Percentiles rank a stretch among this genome's conserved stretches.
Conservation (phyloP, 2,888 invertebrate genomes). For the Dasypogon diadema region DNA sequence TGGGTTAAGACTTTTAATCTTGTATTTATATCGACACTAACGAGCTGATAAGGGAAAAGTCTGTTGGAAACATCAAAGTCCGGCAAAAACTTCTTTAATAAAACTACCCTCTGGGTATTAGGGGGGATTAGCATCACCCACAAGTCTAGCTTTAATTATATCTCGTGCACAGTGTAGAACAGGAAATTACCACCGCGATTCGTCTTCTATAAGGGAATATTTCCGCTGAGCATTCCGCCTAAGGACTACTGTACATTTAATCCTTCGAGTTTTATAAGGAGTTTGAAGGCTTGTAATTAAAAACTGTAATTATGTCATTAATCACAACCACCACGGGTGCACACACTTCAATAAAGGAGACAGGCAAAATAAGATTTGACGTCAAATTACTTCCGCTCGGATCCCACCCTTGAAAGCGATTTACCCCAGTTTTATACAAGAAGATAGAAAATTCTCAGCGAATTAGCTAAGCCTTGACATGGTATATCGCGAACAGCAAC, state of each 20-base stretch:
- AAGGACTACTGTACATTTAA: slow-evolving; percentile 31
- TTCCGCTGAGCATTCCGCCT: slow-evolving; percentile 27
- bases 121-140: slow-evolving; percentile 49
- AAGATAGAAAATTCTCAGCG: slow-evolving; percentile 3
- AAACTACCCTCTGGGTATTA: slow-evolving; percentile 43
- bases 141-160: slow-evolving; percentile 49
- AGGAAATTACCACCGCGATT: slow-evolving; percentile 43
- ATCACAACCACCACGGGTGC: slow-evolving; percentile 28
- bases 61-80: slow-evolving; percentile 44
- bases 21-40: slow-evolving; percentile 46
- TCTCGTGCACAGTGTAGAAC: slow-evolving; percentile 38
- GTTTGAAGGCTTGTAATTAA: slow-evolving; percentile 49
- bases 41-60: slow-evolving; percentile 49
- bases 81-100: slow-evolving; percentile 49
- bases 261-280: slow-evolving; percentile 44
- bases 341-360: slow-evolving; percentile 40
- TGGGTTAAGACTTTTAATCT: slow-evolving; percentile 36
- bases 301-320: slow-evolving; percentile 50
- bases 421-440: neutral
- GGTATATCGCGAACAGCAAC: neutral
- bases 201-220: slow-evolving; percentile 19
- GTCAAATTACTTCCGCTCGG: slow-evolving; percentile 40
- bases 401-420: slow-evolving; percentile 7
- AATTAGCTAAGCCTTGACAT: slow-evolving; percentile 19
- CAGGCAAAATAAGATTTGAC: slow-evolving; percentile 39